These are phyloP conservation scores for Camponotus vicinus DNA, from an alignment of 1,140 invertebrate genomes.

Conservation along the genomic window DNA sequence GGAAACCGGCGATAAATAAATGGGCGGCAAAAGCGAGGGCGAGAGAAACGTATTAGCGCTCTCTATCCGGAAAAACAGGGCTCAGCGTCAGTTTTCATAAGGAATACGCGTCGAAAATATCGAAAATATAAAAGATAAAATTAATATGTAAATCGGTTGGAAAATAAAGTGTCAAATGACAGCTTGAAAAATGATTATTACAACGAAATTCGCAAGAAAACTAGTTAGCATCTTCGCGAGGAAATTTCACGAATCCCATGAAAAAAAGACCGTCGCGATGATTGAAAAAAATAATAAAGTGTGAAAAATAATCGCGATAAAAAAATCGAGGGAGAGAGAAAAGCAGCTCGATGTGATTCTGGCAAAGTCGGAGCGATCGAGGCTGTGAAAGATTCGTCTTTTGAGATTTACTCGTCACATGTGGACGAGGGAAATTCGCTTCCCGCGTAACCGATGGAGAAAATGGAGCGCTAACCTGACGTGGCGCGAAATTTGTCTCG, in stretches of 20 bases:
- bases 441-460: not conserved
- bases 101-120: not conserved
- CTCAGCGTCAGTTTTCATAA: not conserved
- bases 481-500: slow-evolving; percentile 6
- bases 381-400: not conserved
- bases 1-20: slow-evolving; percentile 52
- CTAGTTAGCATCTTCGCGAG: not conserved
- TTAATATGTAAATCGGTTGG: not conserved
- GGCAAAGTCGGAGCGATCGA: too few relatives aligned
- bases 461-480: slow-evolving; percentile 7
- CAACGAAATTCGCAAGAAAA: not conserved
- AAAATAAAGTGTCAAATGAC: not conserved
- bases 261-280: too few relatives aligned
- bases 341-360: too few relatives aligned
- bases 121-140: not conserved
- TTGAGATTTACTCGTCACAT: not conserved
- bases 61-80: not conserved
- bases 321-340: not conserved
- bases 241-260: too few relatives aligned
- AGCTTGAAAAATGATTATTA: not conserved
- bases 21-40: slow-evolving; percentile 40
- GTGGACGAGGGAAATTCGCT: not conserved
- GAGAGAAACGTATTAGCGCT: slow-evolving; percentile 8
- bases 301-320: not conserved
- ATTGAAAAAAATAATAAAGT: not conserved